Conservation (phyloP, 2,888 invertebrate genomes). For the Tromatobia lineatoria region DNA sequence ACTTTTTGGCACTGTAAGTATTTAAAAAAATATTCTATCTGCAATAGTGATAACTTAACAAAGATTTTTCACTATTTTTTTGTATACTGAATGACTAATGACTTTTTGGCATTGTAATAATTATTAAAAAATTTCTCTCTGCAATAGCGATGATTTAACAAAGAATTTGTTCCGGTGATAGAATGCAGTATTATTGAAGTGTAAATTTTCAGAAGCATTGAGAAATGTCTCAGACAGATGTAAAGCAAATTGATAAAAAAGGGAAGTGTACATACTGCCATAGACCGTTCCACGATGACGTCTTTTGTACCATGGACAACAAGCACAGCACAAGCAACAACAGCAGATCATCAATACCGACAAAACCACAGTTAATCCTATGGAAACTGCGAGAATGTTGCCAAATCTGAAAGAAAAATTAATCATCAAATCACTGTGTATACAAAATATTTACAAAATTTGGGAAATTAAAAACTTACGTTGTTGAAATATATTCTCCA, state of each 20-base stretch:
- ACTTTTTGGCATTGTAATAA: too few relatives aligned
- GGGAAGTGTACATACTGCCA: constrained; percentile 77
- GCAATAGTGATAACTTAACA: too few relatives aligned
- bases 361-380: constrained; percentile 55
- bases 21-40: too few relatives aligned
- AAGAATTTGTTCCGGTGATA: too few relatives aligned
- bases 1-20: too few relatives aligned
- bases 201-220: background rate
- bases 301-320: constrained; percentile 81
- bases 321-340: constrained; percentile 81
- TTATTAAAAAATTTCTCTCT: too few relatives aligned
- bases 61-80: too few relatives aligned
- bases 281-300: constrained; percentile 81
- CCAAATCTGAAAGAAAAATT: constrained; percentile 67
- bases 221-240: background rate
- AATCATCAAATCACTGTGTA: background rate
- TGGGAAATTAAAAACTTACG: constrained; percentile 65
- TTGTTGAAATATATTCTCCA: constrained; percentile 70
- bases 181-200: background rate
- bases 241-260: constrained; percentile 33
- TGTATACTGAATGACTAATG: too few relatives aligned
- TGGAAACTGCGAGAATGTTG: constrained; percentile 64
- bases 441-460: background rate
- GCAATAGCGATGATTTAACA: too few relatives aligned
- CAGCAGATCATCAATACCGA: constrained; percentile 75